A percentile compares a stretch with the other conserved stretches of the same genome.
Conservation (phyloP, 2,113 vertebrate species). For the Podarcis cretensis region DNA sequence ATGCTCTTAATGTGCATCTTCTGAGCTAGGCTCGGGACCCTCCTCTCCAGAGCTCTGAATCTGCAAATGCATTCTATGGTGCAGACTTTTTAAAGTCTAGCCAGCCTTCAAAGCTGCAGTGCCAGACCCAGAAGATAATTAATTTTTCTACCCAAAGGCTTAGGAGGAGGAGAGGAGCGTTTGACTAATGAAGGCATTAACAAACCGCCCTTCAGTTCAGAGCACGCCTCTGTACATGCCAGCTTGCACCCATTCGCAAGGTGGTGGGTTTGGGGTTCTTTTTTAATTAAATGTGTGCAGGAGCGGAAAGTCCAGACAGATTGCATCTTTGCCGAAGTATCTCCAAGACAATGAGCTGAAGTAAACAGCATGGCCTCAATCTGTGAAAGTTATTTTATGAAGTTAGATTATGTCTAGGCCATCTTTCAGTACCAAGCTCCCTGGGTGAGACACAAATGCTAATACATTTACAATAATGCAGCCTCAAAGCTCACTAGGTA, state of each 20-base stretch:
- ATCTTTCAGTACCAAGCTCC: background rate
- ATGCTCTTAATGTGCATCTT: too few species aligned
- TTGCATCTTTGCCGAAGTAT: background rate
- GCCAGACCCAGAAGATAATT: constrained; percentile 46
- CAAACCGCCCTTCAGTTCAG: constrained; percentile 58
- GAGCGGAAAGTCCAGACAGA: background rate
- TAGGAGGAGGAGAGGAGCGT: constrained; percentile 22
- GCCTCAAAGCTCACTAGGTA: background rate
- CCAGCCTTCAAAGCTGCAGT: constrained; percentile 27
- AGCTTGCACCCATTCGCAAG: background rate
- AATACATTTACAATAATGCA: background rate
- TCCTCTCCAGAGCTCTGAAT: background rate
- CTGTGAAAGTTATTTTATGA: background rate
- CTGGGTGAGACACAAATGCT: background rate
- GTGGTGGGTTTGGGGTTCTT: background rate
- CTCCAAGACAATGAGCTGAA: background rate
- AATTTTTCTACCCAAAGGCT: constrained; percentile 46
- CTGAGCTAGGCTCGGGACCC: background rate
- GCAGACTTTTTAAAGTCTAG: background rate
- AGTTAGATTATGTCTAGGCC: background rate
- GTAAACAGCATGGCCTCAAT: background rate
- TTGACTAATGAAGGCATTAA: constrained; percentile 59
- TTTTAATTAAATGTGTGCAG: background rate
- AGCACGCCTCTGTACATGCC: constrained; percentile 1
- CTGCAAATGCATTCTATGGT: background rate